phyloP scores from a whole-genome alignment of 2,797 vertebrate species.

The Clarias fuscus region DNA sequence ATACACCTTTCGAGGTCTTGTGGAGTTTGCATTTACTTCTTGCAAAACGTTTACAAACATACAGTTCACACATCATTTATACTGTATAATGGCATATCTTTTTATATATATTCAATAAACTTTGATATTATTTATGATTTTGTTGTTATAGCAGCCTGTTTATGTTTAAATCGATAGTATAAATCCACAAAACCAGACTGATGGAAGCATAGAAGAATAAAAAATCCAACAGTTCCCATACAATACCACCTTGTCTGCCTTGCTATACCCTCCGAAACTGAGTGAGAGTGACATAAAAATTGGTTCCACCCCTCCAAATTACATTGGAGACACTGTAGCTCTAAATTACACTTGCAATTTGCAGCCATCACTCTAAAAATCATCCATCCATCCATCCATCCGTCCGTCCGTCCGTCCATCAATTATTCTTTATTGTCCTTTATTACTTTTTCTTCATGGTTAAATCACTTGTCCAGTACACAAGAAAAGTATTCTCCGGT shows the following conservation, averaged over 20 bases:
- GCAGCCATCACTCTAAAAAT: neutral
- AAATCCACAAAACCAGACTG: neutral
- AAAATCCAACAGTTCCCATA: neutral
- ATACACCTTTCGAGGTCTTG: no score
- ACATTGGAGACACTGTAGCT: neutral
- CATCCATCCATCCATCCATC: neutral
- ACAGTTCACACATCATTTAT: no score
- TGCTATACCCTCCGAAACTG: neutral
- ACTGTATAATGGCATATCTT: no score
- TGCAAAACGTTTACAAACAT: no score
- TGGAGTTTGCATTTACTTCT: no score
- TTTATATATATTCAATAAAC: no score
- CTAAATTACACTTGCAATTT: neutral
- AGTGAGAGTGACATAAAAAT: neutral
- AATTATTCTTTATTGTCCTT: neutral
- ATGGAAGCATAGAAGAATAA: neutral
- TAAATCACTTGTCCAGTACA: neutral
- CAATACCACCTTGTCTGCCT: neutral
- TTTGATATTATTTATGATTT: no score
- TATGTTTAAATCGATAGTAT: neutral
- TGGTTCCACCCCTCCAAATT: neutral
- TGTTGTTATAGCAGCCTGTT: neutral
- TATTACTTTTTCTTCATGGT: neutral
- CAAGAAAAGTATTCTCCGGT: slow-evolving; percentile 1
- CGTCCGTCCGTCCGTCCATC: neutral